These are phyloP conservation scores for Phaetusa simplex DNA, from an alignment of 2,113 vertebrate species.

Conservation along the genomic window DNA sequence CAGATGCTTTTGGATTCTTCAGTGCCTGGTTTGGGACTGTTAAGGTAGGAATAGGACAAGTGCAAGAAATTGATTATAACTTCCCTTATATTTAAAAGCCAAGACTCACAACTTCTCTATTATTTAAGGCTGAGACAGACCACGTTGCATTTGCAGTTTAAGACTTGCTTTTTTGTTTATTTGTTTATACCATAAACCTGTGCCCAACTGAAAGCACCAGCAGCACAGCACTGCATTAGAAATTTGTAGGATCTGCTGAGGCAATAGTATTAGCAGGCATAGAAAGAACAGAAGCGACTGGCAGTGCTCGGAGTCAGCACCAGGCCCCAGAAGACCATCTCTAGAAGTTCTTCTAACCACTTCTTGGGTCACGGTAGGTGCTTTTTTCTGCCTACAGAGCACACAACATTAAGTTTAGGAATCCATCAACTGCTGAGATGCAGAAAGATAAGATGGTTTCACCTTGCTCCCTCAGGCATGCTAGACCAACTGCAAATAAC, in stretches of 20 bases:
- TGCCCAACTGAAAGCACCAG: not conserved
- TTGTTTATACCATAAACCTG: not conserved
- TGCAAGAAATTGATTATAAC: not conserved
- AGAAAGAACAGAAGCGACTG: not conserved
- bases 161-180: not conserved
- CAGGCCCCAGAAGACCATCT: not conserved
- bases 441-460: not conserved
- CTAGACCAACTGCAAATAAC: not conserved
- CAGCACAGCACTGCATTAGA: not conserved
- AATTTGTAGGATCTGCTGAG: not conserved
- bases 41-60: not conserved
- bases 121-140: not conserved
- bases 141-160: not conserved
- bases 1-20: not conserved
- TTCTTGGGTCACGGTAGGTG: not conserved
- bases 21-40: not conserved
- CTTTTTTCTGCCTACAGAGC: not conserved
- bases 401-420: not conserved
- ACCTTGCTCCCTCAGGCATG: not conserved
- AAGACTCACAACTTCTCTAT: not conserved
- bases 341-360: not conserved
- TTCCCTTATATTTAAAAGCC: not conserved
- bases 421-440: not conserved
- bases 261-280: not conserved
- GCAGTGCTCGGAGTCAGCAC: not conserved